Base-by-base conservation (phyloP, 2,113 vertebrate genomes). In the Progne subis region DNA sequence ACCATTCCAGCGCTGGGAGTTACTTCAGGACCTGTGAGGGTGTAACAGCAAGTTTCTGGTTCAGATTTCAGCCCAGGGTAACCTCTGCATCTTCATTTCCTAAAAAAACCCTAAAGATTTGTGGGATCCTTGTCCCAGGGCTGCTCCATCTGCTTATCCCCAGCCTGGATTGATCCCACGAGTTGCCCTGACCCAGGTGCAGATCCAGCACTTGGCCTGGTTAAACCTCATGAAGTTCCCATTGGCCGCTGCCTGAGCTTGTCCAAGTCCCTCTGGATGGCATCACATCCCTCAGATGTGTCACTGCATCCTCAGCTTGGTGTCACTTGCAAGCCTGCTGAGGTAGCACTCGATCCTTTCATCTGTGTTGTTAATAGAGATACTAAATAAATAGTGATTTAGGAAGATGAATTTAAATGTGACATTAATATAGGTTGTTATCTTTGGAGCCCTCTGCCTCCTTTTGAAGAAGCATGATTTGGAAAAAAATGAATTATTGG, bases 91-190 rank as follows among this genome's bases (percentile, higher is more conserved):
- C 31, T 64, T 64, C 31, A 18, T 56, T 60, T 12, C 10, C 7
- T 28, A 5, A 7, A 37, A 46, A 41, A 4, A 0, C 4, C 24
- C 11, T 2, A 3, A 4, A 18, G 12, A 9, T 41, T 16, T 47
- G 34, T 31, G 13, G 29, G 10, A 5, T 37, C 11, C 11, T 16
- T 37, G 11, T 39, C n/a, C n/a, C 41, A 50, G 8, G 19, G 19
- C 43, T 75, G 34, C 10, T 75, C 29, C 43, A 16, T 15, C 10
- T 67, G 50, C 16, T 57, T 14, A 14, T 19, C 8, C 23, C 60
- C 29, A 85, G 70, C 28, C 41, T 39, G 28, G n/a, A 23, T 2
- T 26, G 41, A 32, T 39, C 23, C 18, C 32, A 11, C 15, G 59
- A 6, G 9, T 4, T 75, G 50, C 21, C 81, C 32, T 0, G 4